Evolutionary conservation across 2,113 vertebrate genomes (phyloP).

Genomic region (Melanotaenia duboulayi): DNA sequence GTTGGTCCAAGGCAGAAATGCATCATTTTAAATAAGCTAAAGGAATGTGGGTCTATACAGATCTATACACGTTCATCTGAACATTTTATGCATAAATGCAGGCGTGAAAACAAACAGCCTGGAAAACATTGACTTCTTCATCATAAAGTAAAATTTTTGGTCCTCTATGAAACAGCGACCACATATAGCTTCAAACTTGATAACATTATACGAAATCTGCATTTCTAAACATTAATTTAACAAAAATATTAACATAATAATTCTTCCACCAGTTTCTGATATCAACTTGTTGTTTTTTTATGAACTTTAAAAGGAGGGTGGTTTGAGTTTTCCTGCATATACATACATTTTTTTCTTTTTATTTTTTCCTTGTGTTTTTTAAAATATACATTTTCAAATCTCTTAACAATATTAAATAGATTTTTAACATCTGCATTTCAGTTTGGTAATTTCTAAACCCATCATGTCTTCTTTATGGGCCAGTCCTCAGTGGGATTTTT

Average conservation of each 20-base stretch:
- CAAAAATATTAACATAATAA: background rate
- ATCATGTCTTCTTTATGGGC: background rate
- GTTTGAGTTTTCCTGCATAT: background rate
- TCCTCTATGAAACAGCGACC: too few relatives aligned
- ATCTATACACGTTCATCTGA: too few relatives aligned
- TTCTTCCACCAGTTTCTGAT: background rate
- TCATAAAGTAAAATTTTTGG: too few relatives aligned
- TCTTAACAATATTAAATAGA: background rate
- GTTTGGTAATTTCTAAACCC: background rate
- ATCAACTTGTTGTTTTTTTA: background rate
- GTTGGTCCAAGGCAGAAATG: constrained; percentile 36
- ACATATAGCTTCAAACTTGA: too few relatives aligned
- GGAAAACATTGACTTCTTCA: too few relatives aligned
- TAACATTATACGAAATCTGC: background rate
- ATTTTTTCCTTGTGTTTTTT: too few relatives aligned
- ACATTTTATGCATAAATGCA: too few relatives aligned
- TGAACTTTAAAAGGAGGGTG: too few relatives aligned
- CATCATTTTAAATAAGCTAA: constrained; percentile 15
- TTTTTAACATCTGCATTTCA: constrained; percentile 1
- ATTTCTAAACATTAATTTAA: background rate
- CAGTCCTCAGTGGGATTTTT: background rate
- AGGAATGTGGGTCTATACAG: background rate
- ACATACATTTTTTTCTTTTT: background rate
- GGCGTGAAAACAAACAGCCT: too few relatives aligned
- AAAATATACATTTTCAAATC: background rate